Conservation (phyloP, 92 coral and sea anemone species). For the Diadumene lineata region DNA sequence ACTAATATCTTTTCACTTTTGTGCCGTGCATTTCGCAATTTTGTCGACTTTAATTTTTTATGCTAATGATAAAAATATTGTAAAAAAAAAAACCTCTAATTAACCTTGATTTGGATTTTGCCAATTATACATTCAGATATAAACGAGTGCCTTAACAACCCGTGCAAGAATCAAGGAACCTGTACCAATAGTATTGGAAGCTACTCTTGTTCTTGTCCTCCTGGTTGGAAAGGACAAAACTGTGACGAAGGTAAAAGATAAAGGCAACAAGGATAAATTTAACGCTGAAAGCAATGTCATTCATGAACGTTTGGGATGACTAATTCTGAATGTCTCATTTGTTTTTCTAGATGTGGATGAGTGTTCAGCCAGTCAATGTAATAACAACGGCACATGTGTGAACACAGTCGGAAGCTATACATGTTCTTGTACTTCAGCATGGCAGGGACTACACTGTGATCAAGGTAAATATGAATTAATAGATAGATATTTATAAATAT, state of each 20-base stretch:
- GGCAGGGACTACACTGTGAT: too few species aligned
- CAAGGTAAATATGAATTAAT: too few species aligned
- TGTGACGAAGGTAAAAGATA: constrained; percentile 13
- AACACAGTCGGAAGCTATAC: too few species aligned
- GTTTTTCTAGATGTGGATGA: constrained; percentile 36
- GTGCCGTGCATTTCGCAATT: too few species aligned
- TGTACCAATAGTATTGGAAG: too few species aligned
- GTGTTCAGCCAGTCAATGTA: constrained; percentile 25
- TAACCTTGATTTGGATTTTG: too few species aligned
- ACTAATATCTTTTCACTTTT: neutral
- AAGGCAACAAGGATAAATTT: neutral
- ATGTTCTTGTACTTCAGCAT: too few species aligned
- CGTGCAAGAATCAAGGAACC: too few species aligned
- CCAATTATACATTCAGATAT: neutral
- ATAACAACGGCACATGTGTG: constrained; percentile 28
- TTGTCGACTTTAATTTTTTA: neutral
- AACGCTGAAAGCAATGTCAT: neutral
- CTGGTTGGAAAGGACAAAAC: too few species aligned
- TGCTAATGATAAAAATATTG: neutral
- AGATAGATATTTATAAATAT: too few species aligned
- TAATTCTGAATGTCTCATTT: too few species aligned
- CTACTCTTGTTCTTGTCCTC: too few species aligned
- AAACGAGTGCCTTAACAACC: neutral
- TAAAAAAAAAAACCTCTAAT: neutral
- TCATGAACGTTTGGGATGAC: neutral